These are phyloP conservation scores for Aelia acuminata DNA, from an alignment of 2,888 invertebrate genomes.

Conservation along the genomic window DNA sequence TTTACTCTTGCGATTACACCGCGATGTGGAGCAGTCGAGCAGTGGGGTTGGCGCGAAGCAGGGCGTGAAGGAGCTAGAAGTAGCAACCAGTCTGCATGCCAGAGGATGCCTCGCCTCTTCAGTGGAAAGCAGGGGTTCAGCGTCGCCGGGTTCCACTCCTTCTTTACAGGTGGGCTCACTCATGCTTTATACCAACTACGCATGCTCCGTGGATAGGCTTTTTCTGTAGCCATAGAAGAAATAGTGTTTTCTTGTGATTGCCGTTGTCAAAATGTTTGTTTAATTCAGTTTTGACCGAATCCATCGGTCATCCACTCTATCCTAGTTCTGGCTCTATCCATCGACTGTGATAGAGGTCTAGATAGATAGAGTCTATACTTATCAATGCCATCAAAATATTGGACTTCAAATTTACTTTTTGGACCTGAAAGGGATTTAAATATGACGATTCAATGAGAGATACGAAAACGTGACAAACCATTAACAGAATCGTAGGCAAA, in stretches of 20 bases:
- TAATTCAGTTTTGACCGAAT: no score
- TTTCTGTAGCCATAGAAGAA: background rate
- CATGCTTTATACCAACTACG: background rate
- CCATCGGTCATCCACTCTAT: no score
- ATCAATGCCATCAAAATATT: no score
- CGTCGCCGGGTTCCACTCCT: slow-evolving; percentile 63
- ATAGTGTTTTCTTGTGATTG: background rate
- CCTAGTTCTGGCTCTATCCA: no score
- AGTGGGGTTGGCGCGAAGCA: slow-evolving; percentile 57
- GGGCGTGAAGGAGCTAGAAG: slow-evolving; percentile 60
- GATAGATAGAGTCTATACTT: no score
- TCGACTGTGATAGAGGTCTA: no score
- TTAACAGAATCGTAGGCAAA: no score
- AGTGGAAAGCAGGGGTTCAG: slow-evolving; percentile 62
- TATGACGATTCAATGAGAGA: no score
- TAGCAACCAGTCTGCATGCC: background rate
- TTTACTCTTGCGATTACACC: background rate
- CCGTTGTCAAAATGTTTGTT: no score
- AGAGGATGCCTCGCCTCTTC: slow-evolving; percentile 62
- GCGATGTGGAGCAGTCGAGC: background rate
- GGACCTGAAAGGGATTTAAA: no score
- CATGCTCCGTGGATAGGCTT: background rate
- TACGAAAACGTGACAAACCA: no score
- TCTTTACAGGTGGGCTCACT: slow-evolving; percentile 62
- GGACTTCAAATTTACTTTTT: no score